phyloP scores from a whole-genome alignment of 2,797 vertebrate species.

The Anniella stebbinsi region DNA sequence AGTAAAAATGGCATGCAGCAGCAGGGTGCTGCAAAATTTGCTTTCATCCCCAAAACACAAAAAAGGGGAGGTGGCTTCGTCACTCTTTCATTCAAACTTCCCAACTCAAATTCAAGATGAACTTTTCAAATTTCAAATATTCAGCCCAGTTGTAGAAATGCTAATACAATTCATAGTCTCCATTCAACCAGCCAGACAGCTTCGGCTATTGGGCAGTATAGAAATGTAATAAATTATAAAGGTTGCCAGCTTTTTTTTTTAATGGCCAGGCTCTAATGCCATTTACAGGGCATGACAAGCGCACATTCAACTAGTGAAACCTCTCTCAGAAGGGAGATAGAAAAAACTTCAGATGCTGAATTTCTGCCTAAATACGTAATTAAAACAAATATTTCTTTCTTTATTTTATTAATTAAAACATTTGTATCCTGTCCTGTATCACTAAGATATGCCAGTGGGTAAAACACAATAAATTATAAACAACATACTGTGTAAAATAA shows the following conservation, averaged over 20 bases:
- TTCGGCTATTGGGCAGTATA: too few species aligned
- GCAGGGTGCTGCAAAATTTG: neutral
- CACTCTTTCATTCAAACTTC: neutral
- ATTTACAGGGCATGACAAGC: neutral
- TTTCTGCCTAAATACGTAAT: neutral
- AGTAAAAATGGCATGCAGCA: neutral
- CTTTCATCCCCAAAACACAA: neutral
- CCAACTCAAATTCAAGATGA: neutral
- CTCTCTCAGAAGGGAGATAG: neutral
- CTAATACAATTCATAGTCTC: neutral
- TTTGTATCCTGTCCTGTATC: too few species aligned
- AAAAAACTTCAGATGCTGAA: neutral
- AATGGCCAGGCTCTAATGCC: neutral
- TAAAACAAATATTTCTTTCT: neutral
- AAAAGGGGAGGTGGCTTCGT: neutral
- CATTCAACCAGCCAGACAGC: too few species aligned
- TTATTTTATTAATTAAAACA: too few species aligned
- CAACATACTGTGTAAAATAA: neutral
- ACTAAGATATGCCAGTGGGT: neutral
- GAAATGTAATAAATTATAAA: too few species aligned
- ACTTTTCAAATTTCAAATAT: neutral
- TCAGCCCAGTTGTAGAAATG: neutral
- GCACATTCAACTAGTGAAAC: neutral
- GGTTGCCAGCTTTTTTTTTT: too few species aligned
- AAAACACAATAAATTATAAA: neutral